Evolutionary conservation across 2,797 vertebrate genomes (phyloP).

Genomic region (Mormyrops attenuatus): DNA sequence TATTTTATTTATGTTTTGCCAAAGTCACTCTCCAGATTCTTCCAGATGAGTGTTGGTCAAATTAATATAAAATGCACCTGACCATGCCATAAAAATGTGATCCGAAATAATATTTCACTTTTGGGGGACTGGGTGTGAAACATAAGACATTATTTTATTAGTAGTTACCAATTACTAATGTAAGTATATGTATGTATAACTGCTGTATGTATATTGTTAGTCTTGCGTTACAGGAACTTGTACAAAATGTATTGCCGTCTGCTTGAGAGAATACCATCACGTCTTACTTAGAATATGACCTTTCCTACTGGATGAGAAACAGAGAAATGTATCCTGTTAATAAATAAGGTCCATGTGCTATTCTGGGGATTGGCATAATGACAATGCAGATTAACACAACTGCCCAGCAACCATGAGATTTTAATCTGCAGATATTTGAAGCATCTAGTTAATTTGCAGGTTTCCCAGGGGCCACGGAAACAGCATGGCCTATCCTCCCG

Average conservation of each 20-base stretch:
- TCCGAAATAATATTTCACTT: background rate
- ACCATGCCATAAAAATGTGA: background rate
- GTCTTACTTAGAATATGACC: background rate
- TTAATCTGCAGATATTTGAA: background rate
- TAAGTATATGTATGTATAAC: background rate
- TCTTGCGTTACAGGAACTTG: background rate
- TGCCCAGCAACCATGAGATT: background rate
- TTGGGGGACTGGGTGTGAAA: background rate
- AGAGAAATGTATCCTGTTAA: background rate
- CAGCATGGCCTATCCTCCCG: background rate
- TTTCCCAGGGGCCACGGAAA: background rate
- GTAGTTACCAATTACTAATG: background rate
- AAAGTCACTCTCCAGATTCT: background rate
- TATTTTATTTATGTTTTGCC: background rate
- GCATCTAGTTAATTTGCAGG: conserved; percentile 12
- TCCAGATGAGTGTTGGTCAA: background rate
- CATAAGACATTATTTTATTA: background rate
- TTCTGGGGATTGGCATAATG: background rate
- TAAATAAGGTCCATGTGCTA: background rate
- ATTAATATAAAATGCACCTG: background rate
- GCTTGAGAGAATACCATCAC: background rate
- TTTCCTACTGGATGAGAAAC: background rate
- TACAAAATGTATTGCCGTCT: background rate
- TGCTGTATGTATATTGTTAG: background rate
- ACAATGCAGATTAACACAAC: background rate